Evolutionary conservation across 2,888 invertebrate species (phyloP), one percentile per base, ranked within the genome.

Genomic region (Apotomis capreana): DNA sequence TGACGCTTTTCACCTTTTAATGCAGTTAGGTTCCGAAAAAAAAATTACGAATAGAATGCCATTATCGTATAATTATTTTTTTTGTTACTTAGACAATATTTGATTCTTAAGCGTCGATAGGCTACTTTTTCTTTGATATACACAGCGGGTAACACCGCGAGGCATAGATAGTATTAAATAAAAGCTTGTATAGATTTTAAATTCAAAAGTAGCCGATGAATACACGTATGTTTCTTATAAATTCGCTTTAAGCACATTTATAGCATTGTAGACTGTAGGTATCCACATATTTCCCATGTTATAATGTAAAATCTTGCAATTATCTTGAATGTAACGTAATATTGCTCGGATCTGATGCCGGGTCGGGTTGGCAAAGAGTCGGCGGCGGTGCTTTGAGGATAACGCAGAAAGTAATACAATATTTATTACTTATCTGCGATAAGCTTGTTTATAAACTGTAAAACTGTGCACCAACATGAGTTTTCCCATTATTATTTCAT

Each of bases 331-430:
- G 71, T 62, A 71, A 71, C 61, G 55, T 46, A 57, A 71, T 62
- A 51, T 40, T 57, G 49, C 49, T 49, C 49, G 37, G 58, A 36
- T 58, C 36, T 58, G 10, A 1, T 8, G 15, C 0, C 54, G 51
- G 49, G 55, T 55, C 46, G 74, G 74, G 77, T 79, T 79, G 81
- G 81, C 77, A 61, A 78, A 80, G 69, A 80, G 75, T 62, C 70
- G 69, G 63, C 70, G 76, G 72, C 86, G 87, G 87, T 64, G 0
- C 60, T 63, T 84, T 83, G 78, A 76, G 82, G 79, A 82, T 84
- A 76, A 85, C 87, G 79, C 65, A 81, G 85, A 86, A 87, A 82
- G 83, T 85, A 85, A 86, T 82, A 81, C 79, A 79, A 83, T 84
- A 84, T 81, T 80, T 79, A 82, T 78, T 78, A 82, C 81, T 83